phyloP scores from a whole-genome alignment of 2,797 vertebrate species.

The Lacerta agilis region DNA sequence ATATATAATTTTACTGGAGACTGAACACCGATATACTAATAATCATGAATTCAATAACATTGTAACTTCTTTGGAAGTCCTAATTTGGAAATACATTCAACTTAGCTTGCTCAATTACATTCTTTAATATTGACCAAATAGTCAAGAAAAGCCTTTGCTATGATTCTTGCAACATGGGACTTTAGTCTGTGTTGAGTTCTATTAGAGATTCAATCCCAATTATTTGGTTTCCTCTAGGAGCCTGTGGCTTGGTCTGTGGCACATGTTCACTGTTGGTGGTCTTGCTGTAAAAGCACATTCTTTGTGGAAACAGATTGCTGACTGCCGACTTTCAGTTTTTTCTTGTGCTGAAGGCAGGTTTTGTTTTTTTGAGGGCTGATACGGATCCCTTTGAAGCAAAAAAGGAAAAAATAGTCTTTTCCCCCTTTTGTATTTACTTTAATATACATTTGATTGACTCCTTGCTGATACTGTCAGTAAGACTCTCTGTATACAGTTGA shows the following conservation, averaged over 20 bases:
- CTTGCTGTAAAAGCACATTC: slow-evolving; percentile 3
- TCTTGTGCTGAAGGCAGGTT: background rate
- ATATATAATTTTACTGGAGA: slow-evolving; percentile 1
- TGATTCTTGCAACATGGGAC: background rate
- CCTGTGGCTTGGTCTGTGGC: background rate
- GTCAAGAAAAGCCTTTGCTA: background rate
- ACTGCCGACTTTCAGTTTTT: background rate
- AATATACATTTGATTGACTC: background rate
- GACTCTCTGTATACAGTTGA: background rate
- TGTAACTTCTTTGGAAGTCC: background rate
- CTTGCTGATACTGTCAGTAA: background rate
- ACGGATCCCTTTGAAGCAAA: background rate
- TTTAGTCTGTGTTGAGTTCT: background rate
- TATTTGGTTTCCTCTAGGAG: slow-evolving; percentile 16
- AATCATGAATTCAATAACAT: background rate
- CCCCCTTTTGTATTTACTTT: background rate
- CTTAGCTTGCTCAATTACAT: slow-evolving; percentile 27
- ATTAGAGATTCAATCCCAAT: background rate
- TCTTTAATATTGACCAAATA: slow-evolving; percentile 14
- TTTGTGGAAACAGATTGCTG: accelerated
- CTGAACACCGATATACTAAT: background rate
- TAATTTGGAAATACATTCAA: background rate
- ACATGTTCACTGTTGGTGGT: background rate
- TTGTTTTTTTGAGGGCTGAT: background rate
- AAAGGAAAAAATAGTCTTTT: background rate